phyloP scores from a whole-genome alignment of 2,797 vertebrate species.

The Poecilia gillii region DNA sequence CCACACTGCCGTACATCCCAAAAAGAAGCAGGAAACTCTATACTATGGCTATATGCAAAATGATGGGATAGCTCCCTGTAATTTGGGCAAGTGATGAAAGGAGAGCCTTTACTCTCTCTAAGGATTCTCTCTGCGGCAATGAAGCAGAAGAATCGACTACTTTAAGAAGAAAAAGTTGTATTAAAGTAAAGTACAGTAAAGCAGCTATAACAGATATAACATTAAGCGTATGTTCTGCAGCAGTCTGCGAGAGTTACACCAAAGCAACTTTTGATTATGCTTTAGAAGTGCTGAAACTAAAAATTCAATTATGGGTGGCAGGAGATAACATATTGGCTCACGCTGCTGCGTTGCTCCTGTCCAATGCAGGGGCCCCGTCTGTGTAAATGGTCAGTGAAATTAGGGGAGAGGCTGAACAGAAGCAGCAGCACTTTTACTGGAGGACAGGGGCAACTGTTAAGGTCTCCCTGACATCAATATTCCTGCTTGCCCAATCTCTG shows the following conservation, averaged over 20 bases:
- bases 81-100: background rate
- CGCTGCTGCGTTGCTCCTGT: conserved; percentile 17
- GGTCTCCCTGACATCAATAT: conserved; percentile 31
- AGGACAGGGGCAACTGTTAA: conserved; percentile 32
- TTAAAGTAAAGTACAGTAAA: background rate
- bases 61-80: background rate
- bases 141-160: background rate
- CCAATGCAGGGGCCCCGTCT: conserved; percentile 15
- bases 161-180: background rate
- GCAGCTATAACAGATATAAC: background rate
- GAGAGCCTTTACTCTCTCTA: background rate
- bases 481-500: conserved; percentile 22
- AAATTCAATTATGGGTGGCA: conserved; percentile 35
- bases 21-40: background rate
- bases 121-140: background rate
- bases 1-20: background rate
- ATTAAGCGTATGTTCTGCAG: background rate
- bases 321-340: conserved; percentile 40
- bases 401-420: conserved; percentile 38
- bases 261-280: conserved; percentile 28
- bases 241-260: background rate
- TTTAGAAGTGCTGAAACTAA: conserved; percentile 41
- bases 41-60: background rate
- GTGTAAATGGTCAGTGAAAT: conserved; percentile 32
- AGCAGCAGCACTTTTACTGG: conserved; percentile 33